phyloP scores from a whole-genome alignment of 2,113 vertebrate species.

The Protomyctophum bolini region DNA sequence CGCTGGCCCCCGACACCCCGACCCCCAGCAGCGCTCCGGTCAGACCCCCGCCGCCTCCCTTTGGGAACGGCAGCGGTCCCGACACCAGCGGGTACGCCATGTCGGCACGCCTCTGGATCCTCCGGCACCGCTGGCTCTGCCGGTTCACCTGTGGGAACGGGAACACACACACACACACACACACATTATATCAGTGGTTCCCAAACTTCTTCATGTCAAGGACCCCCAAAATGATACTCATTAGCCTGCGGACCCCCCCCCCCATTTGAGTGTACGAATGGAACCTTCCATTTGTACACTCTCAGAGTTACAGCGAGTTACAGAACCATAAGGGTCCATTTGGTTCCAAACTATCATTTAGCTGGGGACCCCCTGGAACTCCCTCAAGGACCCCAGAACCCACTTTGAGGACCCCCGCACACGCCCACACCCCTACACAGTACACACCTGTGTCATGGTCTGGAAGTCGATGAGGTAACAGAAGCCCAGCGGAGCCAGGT shows the following conservation, averaged over 20 bases:
- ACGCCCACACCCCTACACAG: not conserved
- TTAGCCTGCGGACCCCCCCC: too few species aligned
- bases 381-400: too few species aligned
- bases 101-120: conserved; percentile 83
- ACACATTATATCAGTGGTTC: too few species aligned
- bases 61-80: conserved; percentile 78
- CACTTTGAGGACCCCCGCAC: too few species aligned
- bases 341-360: too few species aligned
- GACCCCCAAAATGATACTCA: too few species aligned
- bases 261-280: too few species aligned
- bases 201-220: too few species aligned
- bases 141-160: conserved; percentile 85
- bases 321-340: too few species aligned
- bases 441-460: conserved; percentile 93
- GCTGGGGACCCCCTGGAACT: too few species aligned
- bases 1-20: conserved; percentile 70
- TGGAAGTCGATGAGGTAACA: conserved; percentile 95
- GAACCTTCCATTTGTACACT: too few species aligned
- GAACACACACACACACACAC: not conserved
- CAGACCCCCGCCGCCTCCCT: conserved; percentile 69
- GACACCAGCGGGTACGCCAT: conserved; percentile 85
- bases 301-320: too few species aligned
- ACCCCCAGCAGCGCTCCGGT: conserved; percentile 69
- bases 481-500: conserved; percentile 94
- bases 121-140: conserved; percentile 86